Evolutionary conservation across 2,113 vertebrate genomes (phyloP), one percentile per base, ranked within the genome.

Genomic region (Oncorhynchus masou): DNA sequence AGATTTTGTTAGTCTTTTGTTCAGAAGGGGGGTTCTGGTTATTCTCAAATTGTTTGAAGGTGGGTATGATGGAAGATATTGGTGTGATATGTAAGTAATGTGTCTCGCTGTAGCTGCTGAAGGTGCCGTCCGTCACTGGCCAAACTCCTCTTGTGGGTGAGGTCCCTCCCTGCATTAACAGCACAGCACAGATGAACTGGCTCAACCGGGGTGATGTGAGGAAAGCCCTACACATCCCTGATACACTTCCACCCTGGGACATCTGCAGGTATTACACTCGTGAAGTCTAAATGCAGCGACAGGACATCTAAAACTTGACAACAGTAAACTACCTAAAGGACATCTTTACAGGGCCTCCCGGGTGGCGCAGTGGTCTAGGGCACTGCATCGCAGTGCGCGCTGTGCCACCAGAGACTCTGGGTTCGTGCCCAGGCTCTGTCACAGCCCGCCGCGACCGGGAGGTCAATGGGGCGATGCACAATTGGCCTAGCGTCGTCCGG

Each of bases 151-250:
- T 69, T 57, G 3, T 91, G 59, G 71, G 71, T 2, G 73, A 11
- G 29, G 90, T 90, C 3, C 93, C 93, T 34, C 91, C 91, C 48
- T 94, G 93, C 77, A 87, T 94, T 67, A 91, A 94, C 82, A 91
- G 90, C 68, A 91, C 90, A 0, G 93, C 93, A 45, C 90, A 92
- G 85, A 78, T 20, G 0, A 91, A 83, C 82, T 94, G 93, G 93
- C 85, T 94, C 73, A 94, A 94, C 81, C 73, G 89, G 74, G 91
- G 88, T 0, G 90, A 91, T 0, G 93, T 94, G 80, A 93, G 90
- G 78, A 92, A 92, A 75, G 93, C 91, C 1, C 76, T 94, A 5
- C 93, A 94, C 81, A 91, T 94, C 39, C 90, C 91, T 27, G 92
- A 89, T 62, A 75, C 8, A 0, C 86, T 93, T 48, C 91, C 92